Conservation (phyloP, 2,797 vertebrate species). For the Gephyroberyx darwinii region DNA sequence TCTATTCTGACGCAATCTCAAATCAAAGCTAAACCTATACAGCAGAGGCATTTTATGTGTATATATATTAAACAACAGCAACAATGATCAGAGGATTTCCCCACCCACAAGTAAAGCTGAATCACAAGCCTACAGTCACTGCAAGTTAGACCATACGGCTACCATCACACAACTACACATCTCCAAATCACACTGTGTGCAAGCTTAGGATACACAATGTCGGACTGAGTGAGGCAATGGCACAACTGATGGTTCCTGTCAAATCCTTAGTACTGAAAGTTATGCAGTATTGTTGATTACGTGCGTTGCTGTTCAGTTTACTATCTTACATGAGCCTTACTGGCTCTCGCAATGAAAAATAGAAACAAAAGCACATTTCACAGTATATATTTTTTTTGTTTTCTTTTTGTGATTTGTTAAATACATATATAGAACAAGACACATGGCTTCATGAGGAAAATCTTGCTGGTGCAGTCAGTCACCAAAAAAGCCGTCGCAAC, state of each 20-base stretch:
- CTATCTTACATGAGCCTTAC: constrained; percentile 61
- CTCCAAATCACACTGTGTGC: constrained; percentile 69
- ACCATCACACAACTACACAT: constrained; percentile 71
- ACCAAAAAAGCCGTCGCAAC: constrained; percentile 50
- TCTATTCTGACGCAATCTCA: constrained; percentile 47
- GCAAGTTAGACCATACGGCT: constrained; percentile 68
- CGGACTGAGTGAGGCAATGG: constrained; percentile 51
- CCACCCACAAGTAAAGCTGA: constrained; percentile 70
- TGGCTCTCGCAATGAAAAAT: constrained; percentile 68
- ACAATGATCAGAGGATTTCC: constrained; percentile 60
- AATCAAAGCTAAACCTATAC: constrained; percentile 61
- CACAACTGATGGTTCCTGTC: constrained; percentile 32
- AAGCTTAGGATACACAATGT: constrained; percentile 57
- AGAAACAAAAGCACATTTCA: constrained; percentile 80
- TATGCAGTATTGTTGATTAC: constrained; percentile 50
- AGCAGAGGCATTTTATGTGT: constrained; percentile 61
- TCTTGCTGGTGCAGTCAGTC: constrained; percentile 77
- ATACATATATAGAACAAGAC: constrained; percentile 81
- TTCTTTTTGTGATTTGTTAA: constrained; percentile 75
- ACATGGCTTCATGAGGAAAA: constrained; percentile 72
- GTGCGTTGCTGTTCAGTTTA: constrained; percentile 43
- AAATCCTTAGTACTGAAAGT: constrained; percentile 36
- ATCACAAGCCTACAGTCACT: constrained; percentile 73
- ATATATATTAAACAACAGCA: constrained; percentile 69
- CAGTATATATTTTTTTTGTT: constrained; percentile 79